Evolutionary conservation across 2,113 vertebrate species (phyloP), one percentile per base, ranked within the genome.

Genomic region (Gallinago paraguaiae): DNA sequence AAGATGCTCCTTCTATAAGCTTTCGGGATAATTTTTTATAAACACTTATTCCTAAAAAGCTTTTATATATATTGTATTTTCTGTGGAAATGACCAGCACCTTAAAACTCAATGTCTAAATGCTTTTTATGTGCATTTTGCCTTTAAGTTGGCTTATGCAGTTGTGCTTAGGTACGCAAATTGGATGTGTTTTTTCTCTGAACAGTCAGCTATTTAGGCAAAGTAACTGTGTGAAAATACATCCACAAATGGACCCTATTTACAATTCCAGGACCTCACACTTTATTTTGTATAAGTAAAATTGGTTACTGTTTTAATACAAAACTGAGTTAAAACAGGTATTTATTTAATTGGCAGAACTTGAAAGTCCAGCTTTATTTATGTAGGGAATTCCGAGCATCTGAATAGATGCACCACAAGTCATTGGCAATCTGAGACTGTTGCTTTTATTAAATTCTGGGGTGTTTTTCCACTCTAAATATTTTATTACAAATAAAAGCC

Each of bases 401-500:
- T 90, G 86, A 92, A 80, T 53, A 75, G 93, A 94, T 95, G 78
- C n/a, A 91, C 91, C 91, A 86, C 93, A 95, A 92, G 88, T 86
- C 89, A 84, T 8, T 95, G 92, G 94, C 92, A 95, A 70, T 89
- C 80, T 33, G 43, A 90, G 89, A 94, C 82, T 90, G 88, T 94
- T 96, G 88, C 89, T 97, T 96, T 95, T 96, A 96, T 95, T 95
- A 94, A 95, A 93, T 87, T 92, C 89, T 85, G 85, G 84, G 80
- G 70, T 87, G 74, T 81, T 96, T 97, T 97, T 95, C 85, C 70
- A 94, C 87, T 96, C 89, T 95, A 95, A 92, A 95, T 96, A 92
- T 97, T 97, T 96, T 91, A 96, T 91, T 91, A 71, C 80, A 92
- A 93, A 94, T 96, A 93, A 93, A 97, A 96, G 68, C 89, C 60